Percentiles rank a stretch among this genome's conserved stretches.
Conservation (phyloP, 2,113 vertebrate species). For the Leucopternis melanops region DNA sequence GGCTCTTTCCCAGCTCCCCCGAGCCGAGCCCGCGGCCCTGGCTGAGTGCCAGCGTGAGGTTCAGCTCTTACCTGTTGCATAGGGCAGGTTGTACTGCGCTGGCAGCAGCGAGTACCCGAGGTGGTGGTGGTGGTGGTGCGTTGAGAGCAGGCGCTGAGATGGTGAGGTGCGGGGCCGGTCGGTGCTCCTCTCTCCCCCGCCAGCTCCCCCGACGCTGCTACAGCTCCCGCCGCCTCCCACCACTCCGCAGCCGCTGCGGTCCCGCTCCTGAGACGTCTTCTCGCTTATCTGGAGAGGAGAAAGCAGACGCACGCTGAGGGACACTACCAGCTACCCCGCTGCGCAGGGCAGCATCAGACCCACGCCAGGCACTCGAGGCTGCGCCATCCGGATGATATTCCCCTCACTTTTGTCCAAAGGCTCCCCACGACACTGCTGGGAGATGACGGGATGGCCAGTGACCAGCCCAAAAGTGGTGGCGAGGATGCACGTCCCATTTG, state of each 20-base stretch:
- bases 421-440: not conserved
- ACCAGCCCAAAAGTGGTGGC: not conserved
- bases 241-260: constrained; percentile 78
- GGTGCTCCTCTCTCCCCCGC: constrained; percentile 73
- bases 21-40: accelerated
- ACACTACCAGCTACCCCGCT: accelerated
- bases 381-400: accelerated
- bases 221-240: constrained; percentile 77
- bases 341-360: not conserved
- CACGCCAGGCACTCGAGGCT: accelerated
- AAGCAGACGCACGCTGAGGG: not conserved
- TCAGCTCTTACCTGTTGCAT: constrained; percentile 84
- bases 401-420: not conserved
- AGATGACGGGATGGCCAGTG: not conserved
- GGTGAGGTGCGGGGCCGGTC: constrained; percentile 95
- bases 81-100: constrained; percentile 93
- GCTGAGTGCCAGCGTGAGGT: accelerated
- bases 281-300: constrained; percentile 73
- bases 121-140: constrained; percentile 97
- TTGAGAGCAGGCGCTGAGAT: constrained; percentile 93
- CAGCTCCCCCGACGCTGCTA: constrained; percentile 61
- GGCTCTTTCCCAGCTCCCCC: accelerated
- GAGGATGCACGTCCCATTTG: not conserved
- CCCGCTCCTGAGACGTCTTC: constrained; percentile 86
- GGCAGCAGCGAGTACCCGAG: constrained; percentile 93